Evolutionary conservation across 2,888 invertebrate genomes (phyloP).

Genomic region (Caenorhabditis becei): DNA sequence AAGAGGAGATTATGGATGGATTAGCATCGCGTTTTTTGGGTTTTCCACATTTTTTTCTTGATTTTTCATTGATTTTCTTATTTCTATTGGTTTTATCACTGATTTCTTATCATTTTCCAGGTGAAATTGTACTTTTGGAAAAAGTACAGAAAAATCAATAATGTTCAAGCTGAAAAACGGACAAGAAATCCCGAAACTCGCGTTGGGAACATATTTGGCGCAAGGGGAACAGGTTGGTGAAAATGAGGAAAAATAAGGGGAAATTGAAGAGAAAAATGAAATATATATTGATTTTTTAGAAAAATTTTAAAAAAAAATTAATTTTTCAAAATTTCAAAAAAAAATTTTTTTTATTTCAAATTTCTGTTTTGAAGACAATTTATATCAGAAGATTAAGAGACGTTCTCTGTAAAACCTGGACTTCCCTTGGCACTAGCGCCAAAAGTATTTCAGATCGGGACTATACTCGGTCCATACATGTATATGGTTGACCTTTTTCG

Average conservation of each 20-base stretch:
- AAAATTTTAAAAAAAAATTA: no score
- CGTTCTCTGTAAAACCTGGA: no score
- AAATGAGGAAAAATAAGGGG: no score
- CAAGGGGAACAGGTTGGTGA: conserved; percentile 23
- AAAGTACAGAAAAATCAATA: not conserved
- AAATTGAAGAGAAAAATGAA: not conserved
- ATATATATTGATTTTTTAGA: not conserved
- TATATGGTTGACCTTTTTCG: no score
- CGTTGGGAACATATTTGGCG: conserved; percentile 40
- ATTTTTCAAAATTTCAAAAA: not conserved
- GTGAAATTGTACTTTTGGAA: not conserved
- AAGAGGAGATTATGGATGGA: no score
- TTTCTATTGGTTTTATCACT: not conserved
- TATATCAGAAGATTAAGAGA: no score
- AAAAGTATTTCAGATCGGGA: no score
- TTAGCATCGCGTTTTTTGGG: no score
- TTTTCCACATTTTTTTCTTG: no score
- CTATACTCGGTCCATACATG: no score
- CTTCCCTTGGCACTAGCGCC: no score
- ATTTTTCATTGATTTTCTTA: not conserved
- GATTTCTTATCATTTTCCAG: not conserved
- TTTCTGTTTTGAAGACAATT: no score
- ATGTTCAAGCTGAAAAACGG: conserved; percentile 44
- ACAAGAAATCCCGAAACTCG: conserved; percentile 44
- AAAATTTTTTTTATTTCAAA: not conserved